Base-by-base conservation (phyloP, 2,888 invertebrate genomes). In the Physocephala rufipes region DNA sequence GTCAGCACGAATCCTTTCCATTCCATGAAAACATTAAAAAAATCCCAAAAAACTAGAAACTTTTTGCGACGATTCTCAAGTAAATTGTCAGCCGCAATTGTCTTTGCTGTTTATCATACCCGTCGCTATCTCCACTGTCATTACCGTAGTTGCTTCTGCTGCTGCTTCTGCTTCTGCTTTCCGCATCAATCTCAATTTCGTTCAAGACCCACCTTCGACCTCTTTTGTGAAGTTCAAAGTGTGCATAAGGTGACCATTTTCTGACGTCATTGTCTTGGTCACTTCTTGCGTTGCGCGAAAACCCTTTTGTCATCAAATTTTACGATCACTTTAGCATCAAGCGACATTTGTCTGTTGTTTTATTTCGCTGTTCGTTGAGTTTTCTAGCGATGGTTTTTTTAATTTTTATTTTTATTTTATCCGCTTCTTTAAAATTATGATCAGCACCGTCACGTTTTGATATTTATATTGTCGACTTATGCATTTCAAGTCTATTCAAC, bases 221-320 rank as follows among this genome's bases (percentile, higher is more conserved):
- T 36, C 36, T 36, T 36, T 36, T 7, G 36, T n/a, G n/a, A n/a
- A n/a, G 5, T 36, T 4, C 36, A 36, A 9, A 36, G 36, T 36
- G 36, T 36, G 5, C 36, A 36, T 36, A 36, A 36, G 5, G 36
- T 36, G 36, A 9, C 36, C 36, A 9, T 36, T 9, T 36, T 36
- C n/a, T n/a, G n/a, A n/a, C n/a, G 36, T 36, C 36, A 36, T 36
- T 36, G 36, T 36, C 36, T 36, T 36, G 36, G 36, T 36, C 36
- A 9, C 36, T 36, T 13, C 36, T 36, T 36, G 36, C 36, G 9
- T 51, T 36, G 55, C 62, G 62, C 68, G 62, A 68, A 61, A 61
- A 28, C 64, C 70, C 58, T 36, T 65, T 70, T 70, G 70, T 70
- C 64, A 70, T 64, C 64, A 36, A 16, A 9, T 53, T 70, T 64